Base-by-base conservation (phyloP, 2,888 invertebrate species). In the Agrochola lota region DNA sequence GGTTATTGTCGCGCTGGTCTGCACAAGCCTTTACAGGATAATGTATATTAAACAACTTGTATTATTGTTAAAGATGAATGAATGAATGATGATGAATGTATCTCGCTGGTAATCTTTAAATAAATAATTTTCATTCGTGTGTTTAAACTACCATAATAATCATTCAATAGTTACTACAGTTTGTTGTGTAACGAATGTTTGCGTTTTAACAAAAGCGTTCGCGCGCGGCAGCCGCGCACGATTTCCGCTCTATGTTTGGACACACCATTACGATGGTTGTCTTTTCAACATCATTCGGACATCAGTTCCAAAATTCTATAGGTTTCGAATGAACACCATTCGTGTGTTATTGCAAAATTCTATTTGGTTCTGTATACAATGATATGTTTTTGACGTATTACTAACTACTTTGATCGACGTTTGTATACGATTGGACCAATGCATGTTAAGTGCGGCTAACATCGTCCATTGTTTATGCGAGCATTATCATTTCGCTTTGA, bases 401-500 rank as follows among this genome's bases (percentile, higher is more conserved):
- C 40, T 62, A 66, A 79, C 74, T 74, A 17, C 55, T 76, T 74
- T 73, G 77, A 79, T 72, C 62, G 87, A 86, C 77, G 68, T 77
- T 74, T 80, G 83, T 83, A 62, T 80, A 72, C 66, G 64, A 78
- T 81, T 23, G 11, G 26, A 71, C 64, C 69, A 59, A 73, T 80
- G 70, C 75, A 80, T 70, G 71, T 64, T 69, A 80, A 83, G 85
- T 75, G 85, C 83, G 78, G 30, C 71, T 70, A 77, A 71, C 74
- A 60, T 60, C 35, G 35, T 59, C 59, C 30, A 74, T 86, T 83
- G 78, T 86, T 73, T 83, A 83, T 71, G 40, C 40, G 62, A 49
- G 66, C 59, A 73, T 83, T 85, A 85, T 77, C 76, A 73, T 76
- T 81, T 73, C 1, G 15, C 70, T 60, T 81, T 77, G 73, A 83